Base-by-base conservation (phyloP, 2,797 vertebrate species). In the Poeciliopsis paucimaculata region DNA sequence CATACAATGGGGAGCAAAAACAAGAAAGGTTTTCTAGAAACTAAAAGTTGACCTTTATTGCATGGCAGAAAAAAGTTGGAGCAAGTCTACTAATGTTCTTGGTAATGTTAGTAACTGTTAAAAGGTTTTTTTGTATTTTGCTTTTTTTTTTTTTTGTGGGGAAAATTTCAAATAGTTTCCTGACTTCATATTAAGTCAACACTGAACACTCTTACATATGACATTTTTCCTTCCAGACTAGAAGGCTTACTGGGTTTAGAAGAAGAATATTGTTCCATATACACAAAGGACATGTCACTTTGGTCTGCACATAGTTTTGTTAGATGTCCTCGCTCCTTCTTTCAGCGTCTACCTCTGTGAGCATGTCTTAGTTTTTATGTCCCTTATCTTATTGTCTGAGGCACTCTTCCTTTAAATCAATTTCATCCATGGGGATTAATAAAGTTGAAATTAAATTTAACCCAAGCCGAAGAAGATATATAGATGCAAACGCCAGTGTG, bases 341-440 rank as follows among this genome's bases (percentile, higher is more conserved):
- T 72, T 51, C 31, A n/a, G 62, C 36, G 34, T 31, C 28, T 45
- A 34, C 43, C 23, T 68, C 36, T 55, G 77, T 72, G 16, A 46
- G 75, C 78, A 76, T 82, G 78, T 82, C 79, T 88, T 81, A 12
- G 28, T 80, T 85, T 83, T 85, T 87, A 81, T 80, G 78, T 86
- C 78, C 66, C 75, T 90, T 88, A 89, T 91, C 90, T 87, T 90
- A 81, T 89, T 91, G 90, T 93, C 81, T 82, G 79, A 78, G 84
- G 86, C 82, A 76, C 87, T 92, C 82, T 80, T 87, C 86, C 82
- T 86, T 87, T 88, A 91, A 92, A 93, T 93, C 90, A 90, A 87
- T 93, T 91, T 84, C 77, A 75, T 87, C 87, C 75, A 75, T 9
- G 39, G 87, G 84, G 89, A 92, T 92, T 94, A 93, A 94, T 93